Percentiles rank a stretch among this genome's conserved stretches.
phyloP scores from a whole-genome alignment of 2,113 vertebrate genomes.

The Cyphomyrus plagiostoma region DNA sequence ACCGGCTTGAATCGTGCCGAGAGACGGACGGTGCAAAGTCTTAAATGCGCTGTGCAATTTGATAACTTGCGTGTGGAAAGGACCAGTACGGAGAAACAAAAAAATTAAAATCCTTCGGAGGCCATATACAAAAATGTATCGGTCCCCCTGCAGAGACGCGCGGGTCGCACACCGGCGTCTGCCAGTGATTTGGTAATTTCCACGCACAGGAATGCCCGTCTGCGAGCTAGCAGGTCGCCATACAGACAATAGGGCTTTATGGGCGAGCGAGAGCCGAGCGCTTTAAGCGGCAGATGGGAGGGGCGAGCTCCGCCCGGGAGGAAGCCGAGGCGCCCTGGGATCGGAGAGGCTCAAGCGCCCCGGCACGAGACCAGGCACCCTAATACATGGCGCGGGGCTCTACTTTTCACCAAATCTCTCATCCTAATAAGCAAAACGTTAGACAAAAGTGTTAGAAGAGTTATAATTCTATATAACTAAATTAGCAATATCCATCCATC shows the following conservation, averaged over 20 bases:
- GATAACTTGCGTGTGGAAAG: background rate
- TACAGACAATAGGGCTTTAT: conserved; percentile 57
- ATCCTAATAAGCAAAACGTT: background rate
- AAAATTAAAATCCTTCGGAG: background rate
- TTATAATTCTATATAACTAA: background rate
- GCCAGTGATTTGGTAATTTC: background rate
- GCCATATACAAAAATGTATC: background rate
- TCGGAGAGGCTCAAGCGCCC: background rate
- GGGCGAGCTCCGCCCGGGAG: conserved; percentile 34
- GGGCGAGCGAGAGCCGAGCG: conserved; percentile 40
- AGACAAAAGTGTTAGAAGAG: background rate
- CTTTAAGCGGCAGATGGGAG: conserved; percentile 39
- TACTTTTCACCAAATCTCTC: background rate
- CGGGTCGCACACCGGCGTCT: background rate
- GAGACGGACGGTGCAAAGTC: background rate
- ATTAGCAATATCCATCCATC: background rate
- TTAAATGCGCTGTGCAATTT: background rate
- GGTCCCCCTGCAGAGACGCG: background rate
- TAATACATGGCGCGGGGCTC: background rate
- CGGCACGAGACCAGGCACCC: too few relatives aligned
- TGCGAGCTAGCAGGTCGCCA: conserved; percentile 15
- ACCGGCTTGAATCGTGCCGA: background rate
- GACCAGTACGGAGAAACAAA: background rate
- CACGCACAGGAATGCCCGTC: conserved; percentile 42
- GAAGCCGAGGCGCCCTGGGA: conserved; percentile 22